These are phyloP conservation scores for Crotalus horridus DNA, from an alignment of 2,113 vertebrate species.

Conservation along the genomic window DNA sequence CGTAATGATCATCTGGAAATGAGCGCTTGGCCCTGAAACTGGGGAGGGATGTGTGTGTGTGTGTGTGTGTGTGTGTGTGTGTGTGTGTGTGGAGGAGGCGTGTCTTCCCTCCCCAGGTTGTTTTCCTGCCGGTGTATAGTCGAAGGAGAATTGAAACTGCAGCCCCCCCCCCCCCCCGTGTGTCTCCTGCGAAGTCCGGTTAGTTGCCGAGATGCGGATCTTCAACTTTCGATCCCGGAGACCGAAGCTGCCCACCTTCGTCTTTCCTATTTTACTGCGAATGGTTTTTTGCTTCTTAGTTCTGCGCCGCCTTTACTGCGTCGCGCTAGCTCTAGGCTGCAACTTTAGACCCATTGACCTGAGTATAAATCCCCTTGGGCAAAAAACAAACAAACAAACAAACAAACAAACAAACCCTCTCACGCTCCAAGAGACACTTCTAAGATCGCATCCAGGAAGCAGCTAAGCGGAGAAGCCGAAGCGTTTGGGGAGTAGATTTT, in stretches of 20 bases:
- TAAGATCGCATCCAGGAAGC: neutral
- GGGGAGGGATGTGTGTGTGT: neutral
- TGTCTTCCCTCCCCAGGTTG: neutral
- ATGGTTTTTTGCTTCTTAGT: neutral
- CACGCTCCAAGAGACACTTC: neutral
- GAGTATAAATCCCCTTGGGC: neutral
- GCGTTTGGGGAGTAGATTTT: neutral
- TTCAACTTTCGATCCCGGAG: neutral
- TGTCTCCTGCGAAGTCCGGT: neutral
- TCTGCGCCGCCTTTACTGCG: neutral
- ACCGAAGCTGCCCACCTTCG: neutral
- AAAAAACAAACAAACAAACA: no score
- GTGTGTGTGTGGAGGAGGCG: neutral
- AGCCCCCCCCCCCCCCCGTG: neutral
- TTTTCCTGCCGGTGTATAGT: neutral
- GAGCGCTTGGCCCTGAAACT: neutral
- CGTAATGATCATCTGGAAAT: neutral
- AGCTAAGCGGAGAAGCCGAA: neutral
- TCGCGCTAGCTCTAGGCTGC: neutral
- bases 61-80: no score
- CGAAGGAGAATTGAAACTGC: neutral
- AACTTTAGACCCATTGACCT: neutral
- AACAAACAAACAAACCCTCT: neutral
- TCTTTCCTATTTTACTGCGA: neutral
- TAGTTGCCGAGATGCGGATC: neutral